Base-by-base conservation (phyloP, 2,797 vertebrate genomes). In the Phylloscopus collybita region DNA sequence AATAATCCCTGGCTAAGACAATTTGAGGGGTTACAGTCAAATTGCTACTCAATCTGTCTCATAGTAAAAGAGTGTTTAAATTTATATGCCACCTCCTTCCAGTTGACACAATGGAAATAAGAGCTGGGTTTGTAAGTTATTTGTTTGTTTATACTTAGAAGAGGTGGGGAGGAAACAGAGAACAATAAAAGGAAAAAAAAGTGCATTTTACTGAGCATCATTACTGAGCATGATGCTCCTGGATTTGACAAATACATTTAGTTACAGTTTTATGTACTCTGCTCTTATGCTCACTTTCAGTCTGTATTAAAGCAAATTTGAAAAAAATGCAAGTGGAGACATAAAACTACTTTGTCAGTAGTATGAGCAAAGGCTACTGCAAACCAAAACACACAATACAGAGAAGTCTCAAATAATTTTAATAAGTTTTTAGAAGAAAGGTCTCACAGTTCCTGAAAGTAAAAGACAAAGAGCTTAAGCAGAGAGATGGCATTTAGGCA, bases 171-270 rank as follows among this genome's bases (percentile, higher is more conserved):
- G 78, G 84, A 92, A 95, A 81, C 11, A 45, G 66, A 72, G 32
- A 90, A 93, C 73, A 91, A 75, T 47, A 84, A 86, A 78, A 84
- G 62, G 47, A 26, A 70, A 76, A 80, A 82, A 92, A 75, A 54
- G 9, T 84, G 16, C 10, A 2, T 64, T 65, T 38, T 74, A 74
- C 32, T 71, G 22, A 78, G 44, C 5, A 53, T 64, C 7, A 0
- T 34, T 36, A 36, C n/a, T 26, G 16, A 59, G 34, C 49, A 44
- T 8, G 17, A 78, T 72, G 10, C 9, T 86, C 34, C 65, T 61
- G 20, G 13, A 88, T 44, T 69, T 86, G 75, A 36, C 16, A 26
- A 54, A 60, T 1, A 86, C 49, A 38, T 34, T 64, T 57, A 54
- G 27, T 64, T 11, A 73, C 20, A 71, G 10, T 14, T 85, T 4